Conservation (phyloP, 2,113 vertebrate genomes). For the Neofelis nebulosa region DNA sequence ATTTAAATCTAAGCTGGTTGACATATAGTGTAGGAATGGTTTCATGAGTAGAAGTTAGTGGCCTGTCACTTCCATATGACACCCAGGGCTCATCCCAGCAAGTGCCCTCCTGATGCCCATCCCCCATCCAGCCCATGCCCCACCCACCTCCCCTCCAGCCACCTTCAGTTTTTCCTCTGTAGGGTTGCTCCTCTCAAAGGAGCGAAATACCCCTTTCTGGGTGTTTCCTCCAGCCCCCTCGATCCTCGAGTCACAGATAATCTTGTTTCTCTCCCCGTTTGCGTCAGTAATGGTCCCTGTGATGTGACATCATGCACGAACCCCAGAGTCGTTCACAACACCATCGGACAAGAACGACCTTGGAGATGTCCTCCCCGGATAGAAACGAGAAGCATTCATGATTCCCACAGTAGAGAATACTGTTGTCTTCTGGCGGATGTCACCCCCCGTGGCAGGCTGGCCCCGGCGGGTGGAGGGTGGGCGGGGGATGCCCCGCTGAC, state of each 20-base stretch:
- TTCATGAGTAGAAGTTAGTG: no score
- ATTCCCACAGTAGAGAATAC: not conserved
- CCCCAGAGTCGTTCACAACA: not conserved
- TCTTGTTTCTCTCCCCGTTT: not conserved
- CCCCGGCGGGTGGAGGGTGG: no score
- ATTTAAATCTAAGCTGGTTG: no score
- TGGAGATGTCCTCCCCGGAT: not conserved
- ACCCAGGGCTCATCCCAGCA: no score
- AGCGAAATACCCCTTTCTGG: not conserved
- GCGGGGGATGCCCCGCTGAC: not conserved
- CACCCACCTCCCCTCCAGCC: no score
- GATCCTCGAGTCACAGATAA: not conserved
- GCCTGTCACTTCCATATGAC: no score
- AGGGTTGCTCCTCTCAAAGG: not conserved
- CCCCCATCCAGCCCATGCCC: no score
- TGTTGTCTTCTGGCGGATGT: not conserved
- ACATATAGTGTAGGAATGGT: no score
- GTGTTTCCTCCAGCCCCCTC: not conserved
- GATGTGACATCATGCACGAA: not conserved
- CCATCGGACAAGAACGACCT: not conserved
- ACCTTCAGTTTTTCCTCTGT: no score
- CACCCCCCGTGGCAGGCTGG: not conserved
- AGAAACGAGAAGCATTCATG: not conserved
- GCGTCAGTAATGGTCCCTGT: not conserved
- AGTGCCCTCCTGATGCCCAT: no score